Conservation (phyloP, 2,888 invertebrate species). For the Melipona beecheii region DNA sequence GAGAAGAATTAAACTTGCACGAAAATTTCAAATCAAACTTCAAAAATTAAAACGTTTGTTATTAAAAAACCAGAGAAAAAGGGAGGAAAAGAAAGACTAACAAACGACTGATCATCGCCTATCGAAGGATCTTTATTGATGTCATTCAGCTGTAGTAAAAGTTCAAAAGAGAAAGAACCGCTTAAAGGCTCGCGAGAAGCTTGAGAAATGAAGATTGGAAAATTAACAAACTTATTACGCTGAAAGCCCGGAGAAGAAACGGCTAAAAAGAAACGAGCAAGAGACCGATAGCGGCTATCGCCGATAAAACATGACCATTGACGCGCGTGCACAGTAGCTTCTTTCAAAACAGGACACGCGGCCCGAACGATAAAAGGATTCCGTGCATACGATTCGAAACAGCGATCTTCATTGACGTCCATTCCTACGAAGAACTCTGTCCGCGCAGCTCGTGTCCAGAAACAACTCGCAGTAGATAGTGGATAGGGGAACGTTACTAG, state of each 20-base stretch:
- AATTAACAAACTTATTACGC: too few species aligned
- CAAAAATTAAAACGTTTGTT: too few species aligned
- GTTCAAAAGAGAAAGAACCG: too few species aligned
- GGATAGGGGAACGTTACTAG: conserved; percentile 14
- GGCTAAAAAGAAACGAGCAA: neutral
- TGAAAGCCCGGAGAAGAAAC: neutral
- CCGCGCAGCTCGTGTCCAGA: too few species aligned
- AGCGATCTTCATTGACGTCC: conserved; percentile 67
- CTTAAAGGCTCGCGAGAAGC: accelerated
- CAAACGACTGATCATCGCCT: too few species aligned
- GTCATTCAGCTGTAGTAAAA: too few species aligned
- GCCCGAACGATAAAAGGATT: conserved; percentile 64
- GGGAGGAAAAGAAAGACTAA: too few species aligned
- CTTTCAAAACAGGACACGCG: conserved; percentile 47
- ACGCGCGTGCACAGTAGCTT: conserved; percentile 56
- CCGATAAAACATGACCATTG: conserved; percentile 51
- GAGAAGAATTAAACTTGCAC: too few species aligned
- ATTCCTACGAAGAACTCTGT: conserved; percentile 42
- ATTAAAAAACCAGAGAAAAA: too few species aligned
- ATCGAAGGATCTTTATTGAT: too few species aligned
- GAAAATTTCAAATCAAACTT: too few species aligned
- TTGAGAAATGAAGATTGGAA: too few species aligned
- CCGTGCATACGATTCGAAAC: conserved; percentile 58
- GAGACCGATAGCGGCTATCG: conserved; percentile 12
- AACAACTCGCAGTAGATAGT: neutral